A percentile compares a stretch with the other conserved stretches of the same genome.
Evolutionary conservation across 2,888 invertebrate species (phyloP).

Genomic region (Himalopsyche anomala): DNA sequence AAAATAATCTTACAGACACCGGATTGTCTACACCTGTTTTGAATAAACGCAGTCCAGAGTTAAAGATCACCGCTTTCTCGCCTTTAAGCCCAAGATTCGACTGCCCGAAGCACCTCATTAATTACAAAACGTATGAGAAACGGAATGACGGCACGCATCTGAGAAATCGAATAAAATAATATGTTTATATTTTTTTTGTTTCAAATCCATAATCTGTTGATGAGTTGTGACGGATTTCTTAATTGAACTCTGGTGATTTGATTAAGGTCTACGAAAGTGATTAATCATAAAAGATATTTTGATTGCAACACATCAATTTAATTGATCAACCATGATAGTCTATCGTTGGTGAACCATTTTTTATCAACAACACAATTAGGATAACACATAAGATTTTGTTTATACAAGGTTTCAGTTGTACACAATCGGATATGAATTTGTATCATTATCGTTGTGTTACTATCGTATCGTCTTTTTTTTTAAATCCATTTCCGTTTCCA

Average conservation of each 20-base stretch:
- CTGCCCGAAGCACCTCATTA: constrained; percentile 2
- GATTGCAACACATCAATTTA: too few species aligned
- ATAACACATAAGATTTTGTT: too few species aligned
- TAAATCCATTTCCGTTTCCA: too few species aligned
- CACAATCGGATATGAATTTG: too few species aligned
- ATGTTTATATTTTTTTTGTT: not conserved
- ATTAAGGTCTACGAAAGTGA: not conserved
- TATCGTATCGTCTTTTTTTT: too few species aligned
- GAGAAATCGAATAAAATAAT: constrained; percentile 7
- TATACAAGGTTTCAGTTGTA: too few species aligned
- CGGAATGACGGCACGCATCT: not conserved
- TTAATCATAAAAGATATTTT: not conserved
- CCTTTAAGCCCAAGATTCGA: constrained; percentile 14
- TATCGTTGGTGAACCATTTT: too few species aligned
- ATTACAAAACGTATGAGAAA: not conserved
- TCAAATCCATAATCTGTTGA: not conserved
- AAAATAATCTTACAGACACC: too few species aligned
- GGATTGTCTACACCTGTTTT: too few species aligned
- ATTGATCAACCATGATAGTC: too few species aligned
- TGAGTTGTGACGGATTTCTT: constrained; percentile 26
- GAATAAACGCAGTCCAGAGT: not conserved
- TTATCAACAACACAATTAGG: too few species aligned
- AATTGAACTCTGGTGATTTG: constrained; percentile 24
- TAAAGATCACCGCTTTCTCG: constrained; percentile 45
- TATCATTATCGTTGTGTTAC: too few species aligned